phyloP scores from a whole-genome alignment of 2,888 invertebrate species.

The Ceratothoa steindachneri region DNA sequence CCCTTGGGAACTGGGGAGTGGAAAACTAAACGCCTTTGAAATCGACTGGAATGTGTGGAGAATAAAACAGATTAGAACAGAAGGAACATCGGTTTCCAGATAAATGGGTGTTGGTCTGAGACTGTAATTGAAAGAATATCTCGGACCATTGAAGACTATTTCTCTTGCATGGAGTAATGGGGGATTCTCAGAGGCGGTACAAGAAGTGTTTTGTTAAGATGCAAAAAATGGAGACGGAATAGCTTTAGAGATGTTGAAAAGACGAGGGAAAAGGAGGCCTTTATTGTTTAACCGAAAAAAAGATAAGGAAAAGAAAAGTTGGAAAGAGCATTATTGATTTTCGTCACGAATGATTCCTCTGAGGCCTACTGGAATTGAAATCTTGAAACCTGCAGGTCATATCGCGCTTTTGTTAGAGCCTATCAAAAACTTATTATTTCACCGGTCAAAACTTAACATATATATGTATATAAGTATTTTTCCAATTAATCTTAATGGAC shows the following conservation, averaged over 20 bases:
- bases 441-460: not conserved
- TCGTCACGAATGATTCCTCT: not conserved
- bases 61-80: slow-evolving; percentile 46
- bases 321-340: not conserved
- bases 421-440: not conserved
- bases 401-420: not conserved
- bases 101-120: slow-evolving; percentile 40
- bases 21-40: slow-evolving; percentile 46
- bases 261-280: not conserved
- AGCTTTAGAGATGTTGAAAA: not conserved
- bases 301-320: not conserved
- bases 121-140: slow-evolving; percentile 43
- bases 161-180: slow-evolving; percentile 41
- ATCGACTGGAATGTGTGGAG: slow-evolving; percentile 45
- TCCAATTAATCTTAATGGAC: not conserved
- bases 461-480: not conserved
- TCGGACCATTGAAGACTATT: slow-evolving; percentile 43
- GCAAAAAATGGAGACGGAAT: slow-evolving; percentile 7
- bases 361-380: not conserved
- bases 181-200: slow-evolving; percentile 8
- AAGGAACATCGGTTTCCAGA: slow-evolving; percentile 44
- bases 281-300: not conserved
- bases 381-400: not conserved
- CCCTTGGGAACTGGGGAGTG: slow-evolving; percentile 44
- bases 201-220: slow-evolving; percentile 4